phyloP scores from a whole-genome alignment of 2,888 invertebrate genomes.

The Agelastica alni region DNA sequence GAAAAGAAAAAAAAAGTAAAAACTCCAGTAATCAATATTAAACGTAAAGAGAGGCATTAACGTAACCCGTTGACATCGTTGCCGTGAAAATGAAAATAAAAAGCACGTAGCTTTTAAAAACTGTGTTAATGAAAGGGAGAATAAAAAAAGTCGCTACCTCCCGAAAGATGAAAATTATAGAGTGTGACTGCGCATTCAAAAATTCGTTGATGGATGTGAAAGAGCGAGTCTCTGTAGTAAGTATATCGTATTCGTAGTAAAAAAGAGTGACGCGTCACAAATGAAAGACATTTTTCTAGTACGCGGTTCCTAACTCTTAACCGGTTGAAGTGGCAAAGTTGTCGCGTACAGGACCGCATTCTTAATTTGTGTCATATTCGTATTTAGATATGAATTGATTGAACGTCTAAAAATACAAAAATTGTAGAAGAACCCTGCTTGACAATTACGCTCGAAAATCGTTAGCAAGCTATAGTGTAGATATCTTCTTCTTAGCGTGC shows the following conservation, averaged over 20 bases:
- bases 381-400: no score
- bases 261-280: conserved; percentile 14
- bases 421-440: no score
- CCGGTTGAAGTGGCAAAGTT: conserved; percentile 13
- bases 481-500: no score
- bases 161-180: conserved; percentile 2
- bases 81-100: not conserved
- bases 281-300: conserved; percentile 15
- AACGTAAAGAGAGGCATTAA: no score
- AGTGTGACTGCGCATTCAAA: conserved; percentile 13
- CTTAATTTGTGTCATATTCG: no score
- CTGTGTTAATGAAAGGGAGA: conserved; percentile 1
- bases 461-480: no score
- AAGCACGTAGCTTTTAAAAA: not conserved
- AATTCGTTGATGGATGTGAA: conserved; percentile 14
- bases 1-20: not conserved
- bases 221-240: conserved; percentile 1
- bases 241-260: conserved; percentile 19
- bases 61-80: not conserved
- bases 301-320: not conserved
- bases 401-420: no score
- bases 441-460: no score
- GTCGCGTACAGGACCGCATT: no score
- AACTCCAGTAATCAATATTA: no score
- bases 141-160: not conserved